Conservation (phyloP, 2,113 vertebrate species). For the Silurus glanis region DNA sequence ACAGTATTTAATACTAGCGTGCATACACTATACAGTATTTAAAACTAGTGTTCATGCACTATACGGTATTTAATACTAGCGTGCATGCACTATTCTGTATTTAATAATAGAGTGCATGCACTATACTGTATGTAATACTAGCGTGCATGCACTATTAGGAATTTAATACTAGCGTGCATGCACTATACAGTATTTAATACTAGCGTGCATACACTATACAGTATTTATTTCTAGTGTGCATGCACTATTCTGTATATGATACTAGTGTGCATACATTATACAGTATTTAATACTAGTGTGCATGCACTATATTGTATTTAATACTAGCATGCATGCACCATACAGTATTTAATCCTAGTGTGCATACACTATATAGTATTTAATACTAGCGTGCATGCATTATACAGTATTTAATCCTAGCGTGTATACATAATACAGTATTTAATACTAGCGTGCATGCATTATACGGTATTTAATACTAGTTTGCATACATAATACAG, state of each 20-base stretch:
- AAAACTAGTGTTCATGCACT: not conserved
- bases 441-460: not conserved
- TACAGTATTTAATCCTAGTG: not conserved
- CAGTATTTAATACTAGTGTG: too few species aligned
- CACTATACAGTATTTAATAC: not conserved
- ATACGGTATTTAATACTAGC: too few species aligned
- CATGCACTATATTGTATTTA: too few species aligned
- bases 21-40: not conserved
- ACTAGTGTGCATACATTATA: too few species aligned
- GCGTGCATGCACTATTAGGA: too few species aligned
- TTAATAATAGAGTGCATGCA: not conserved
- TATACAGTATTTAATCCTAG: not conserved
- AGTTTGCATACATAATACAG: not conserved
- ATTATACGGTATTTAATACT: not conserved
- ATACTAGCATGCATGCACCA: too few species aligned
- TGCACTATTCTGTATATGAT: too few species aligned
- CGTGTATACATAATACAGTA: not conserved
- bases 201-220: rapidly evolving
- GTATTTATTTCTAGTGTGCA: not conserved
- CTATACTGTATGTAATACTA: not conserved
- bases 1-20: not conserved
- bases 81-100: too few species aligned
- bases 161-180: not conserved
- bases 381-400: not conserved
- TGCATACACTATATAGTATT: not conserved